Base-by-base conservation (phyloP, 2,113 vertebrate species). In the Corythoichthys haematopterus region DNA sequence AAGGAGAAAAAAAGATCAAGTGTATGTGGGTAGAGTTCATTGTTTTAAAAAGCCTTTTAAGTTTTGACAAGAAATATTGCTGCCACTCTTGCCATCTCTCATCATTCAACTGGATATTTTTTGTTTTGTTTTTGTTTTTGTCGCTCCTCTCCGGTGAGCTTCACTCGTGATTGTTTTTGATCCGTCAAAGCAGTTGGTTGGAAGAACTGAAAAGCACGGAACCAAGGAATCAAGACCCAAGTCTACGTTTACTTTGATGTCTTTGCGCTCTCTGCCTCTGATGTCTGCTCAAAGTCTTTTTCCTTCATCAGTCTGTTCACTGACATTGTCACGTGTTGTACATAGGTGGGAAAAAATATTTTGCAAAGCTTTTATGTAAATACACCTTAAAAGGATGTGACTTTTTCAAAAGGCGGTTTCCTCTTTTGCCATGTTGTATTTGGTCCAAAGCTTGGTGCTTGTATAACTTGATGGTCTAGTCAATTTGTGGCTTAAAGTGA, bases 311-410 rank as follows among this genome's bases (percentile, higher is more conserved):
- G 73, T 68, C 2, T 61, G 80, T 74, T 80, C 78, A 82, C 85
- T 83, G 82, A 83, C 84, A 80, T 86, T 77, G 85, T 88, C 79
- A 78, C 66, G 81, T 88, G 82, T 83, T 88, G 88, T 90, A 89
- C 77, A 90, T 90, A 90, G 76, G 70, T 85, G 71, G 69, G 70
- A 84, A 81, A 72, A 76, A 85, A 86, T 87, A 89, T 89, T 88
- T 88, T 88, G 82, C 82, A 85, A 65, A 88, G 85, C 81, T 87
- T 86, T 88, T 88, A 90, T 90, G 87, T 88, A 88, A 88, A 88
- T 88, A 90, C 81, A 82, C 70, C 84, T 64, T 62, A 70, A 8
- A 81, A 84, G 57, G 79, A 85, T 84, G 65, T 87, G 73, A 82
- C 52, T 79, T 81, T 84, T 78, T 79, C 67, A 70, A 80, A 82